Percentiles rank a stretch among this genome's conserved stretches.
Evolutionary conservation across 2,888 invertebrate genomes (phyloP).

Genomic region (Stictocephala bisonia): DNA sequence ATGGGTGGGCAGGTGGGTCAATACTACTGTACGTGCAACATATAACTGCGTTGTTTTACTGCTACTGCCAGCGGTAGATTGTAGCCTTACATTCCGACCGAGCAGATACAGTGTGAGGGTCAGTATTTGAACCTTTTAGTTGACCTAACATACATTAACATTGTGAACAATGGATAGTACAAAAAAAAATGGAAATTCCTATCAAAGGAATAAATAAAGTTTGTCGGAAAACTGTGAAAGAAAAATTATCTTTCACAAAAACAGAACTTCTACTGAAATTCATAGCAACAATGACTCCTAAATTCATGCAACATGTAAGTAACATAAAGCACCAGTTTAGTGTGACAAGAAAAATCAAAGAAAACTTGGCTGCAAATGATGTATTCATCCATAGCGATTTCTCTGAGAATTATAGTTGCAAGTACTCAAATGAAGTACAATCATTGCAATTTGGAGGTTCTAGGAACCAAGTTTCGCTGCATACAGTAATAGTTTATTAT

Average conservation of each 20-base stretch:
- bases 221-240: neutral
- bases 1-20: no score
- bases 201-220: neutral
- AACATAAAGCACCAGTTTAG: neutral
- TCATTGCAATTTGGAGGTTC: neutral
- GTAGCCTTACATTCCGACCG: no score
- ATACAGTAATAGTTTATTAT: neutral
- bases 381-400: neutral
- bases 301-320: neutral
- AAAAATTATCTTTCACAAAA: neutral
- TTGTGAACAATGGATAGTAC: no score
- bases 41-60: no score
- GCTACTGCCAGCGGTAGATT: no score
- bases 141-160: no score
- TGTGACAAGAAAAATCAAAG: neutral
- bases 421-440: neutral
- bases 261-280: neutral
- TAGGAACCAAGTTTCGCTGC: neutral
- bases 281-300: neutral
- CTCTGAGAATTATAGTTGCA: neutral
- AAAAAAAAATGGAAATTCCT: no score
- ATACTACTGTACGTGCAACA: no score
- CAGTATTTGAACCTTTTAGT: no score
- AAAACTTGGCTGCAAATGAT: neutral
- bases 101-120: no score